Conservation (phyloP, 2,113 vertebrate species). For the Cyanoramphus novaezelandiae region DNA sequence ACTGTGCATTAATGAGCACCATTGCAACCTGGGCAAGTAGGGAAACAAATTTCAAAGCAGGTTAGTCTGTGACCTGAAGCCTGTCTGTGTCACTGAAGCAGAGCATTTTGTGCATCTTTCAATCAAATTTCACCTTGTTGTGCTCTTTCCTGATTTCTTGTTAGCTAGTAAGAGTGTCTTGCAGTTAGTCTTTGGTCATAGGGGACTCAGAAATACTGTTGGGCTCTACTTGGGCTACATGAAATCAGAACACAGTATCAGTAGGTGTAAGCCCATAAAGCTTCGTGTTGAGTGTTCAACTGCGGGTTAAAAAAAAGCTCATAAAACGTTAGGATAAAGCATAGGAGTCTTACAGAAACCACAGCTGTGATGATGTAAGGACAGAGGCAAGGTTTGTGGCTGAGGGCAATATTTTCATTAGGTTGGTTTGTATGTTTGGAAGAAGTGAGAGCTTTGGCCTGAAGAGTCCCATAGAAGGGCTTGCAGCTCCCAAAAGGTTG, state of each 20-base stretch:
- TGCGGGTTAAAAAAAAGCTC: conserved; percentile 4
- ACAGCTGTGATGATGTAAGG: conserved; percentile 60
- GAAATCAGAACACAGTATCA: background rate
- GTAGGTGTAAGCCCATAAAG: background rate
- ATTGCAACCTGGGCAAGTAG: background rate
- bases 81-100: background rate
- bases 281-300: background rate
- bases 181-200: background rate
- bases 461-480: background rate
- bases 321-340: conserved; percentile 19
- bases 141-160: background rate
- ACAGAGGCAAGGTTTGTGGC: conserved; percentile 42
- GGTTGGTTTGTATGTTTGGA: background rate
- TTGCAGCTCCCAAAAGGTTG: conserved; percentile 11
- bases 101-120: background rate
- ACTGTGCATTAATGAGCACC: background rate
- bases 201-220: background rate
- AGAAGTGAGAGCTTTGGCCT: background rate
- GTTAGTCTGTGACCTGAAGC: background rate
- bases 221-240: background rate
- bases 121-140: background rate
- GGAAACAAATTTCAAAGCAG: background rate
- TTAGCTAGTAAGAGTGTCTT: background rate
- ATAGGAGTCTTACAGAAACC: conserved; percentile 5
- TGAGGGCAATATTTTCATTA: conserved; percentile 60